Percentiles rank a stretch among this genome's conserved stretches.
phyloP scores from a whole-genome alignment of 2,113 vertebrate species.

The Atlantisia rogersi region DNA sequence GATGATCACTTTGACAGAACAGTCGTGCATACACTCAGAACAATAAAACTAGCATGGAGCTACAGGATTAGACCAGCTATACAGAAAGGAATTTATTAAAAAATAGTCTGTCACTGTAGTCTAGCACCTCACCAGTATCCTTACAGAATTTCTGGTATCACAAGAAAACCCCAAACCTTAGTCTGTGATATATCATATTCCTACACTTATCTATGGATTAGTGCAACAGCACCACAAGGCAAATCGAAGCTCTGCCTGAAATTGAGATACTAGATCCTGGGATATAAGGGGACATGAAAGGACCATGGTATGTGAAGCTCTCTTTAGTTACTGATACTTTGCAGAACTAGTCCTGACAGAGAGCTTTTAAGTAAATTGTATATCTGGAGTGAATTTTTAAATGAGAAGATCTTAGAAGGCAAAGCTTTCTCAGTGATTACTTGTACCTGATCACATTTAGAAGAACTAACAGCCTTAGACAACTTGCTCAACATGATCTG shows the following conservation, averaged over 20 bases:
- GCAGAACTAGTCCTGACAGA: not conserved
- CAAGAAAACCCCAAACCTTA: not conserved
- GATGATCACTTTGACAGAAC: not conserved
- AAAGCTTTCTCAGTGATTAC: not conserved
- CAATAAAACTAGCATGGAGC: not conserved
- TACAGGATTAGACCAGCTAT: not conserved
- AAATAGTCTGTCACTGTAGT: not conserved
- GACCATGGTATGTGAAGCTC: not conserved
- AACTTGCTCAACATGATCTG: not conserved
- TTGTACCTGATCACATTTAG: not conserved
- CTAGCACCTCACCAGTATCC: not conserved
- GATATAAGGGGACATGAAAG: not conserved
- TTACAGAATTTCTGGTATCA: not conserved
- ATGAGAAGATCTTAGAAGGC: not conserved
- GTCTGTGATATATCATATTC: not conserved
- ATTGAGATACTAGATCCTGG: not conserved
- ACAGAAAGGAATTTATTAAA: not conserved
- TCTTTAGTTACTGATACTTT: not conserved
- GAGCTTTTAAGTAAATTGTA: not conserved
- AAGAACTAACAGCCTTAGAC: not conserved
- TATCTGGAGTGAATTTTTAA: not conserved
- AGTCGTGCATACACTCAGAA: not conserved
- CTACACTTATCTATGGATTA: not conserved
- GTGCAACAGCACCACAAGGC: not conserved
- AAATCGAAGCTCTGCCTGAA: not conserved